Conservation (phyloP, 2,797 vertebrate genomes). For the Telmatherina bonti region DNA sequence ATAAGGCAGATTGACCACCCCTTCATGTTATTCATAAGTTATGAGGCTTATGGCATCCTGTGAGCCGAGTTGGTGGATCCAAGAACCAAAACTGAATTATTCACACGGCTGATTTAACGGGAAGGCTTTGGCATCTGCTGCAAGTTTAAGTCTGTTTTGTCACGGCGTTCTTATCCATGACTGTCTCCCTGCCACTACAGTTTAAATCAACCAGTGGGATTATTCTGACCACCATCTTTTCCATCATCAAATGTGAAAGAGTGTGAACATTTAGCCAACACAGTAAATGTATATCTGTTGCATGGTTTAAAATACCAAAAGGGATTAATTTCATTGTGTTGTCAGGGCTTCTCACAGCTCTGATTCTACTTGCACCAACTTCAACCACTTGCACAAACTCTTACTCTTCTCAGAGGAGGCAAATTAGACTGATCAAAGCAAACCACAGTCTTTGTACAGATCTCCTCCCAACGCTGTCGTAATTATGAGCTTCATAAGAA, state of each 20-base stretch:
- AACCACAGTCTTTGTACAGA: constrained; percentile 63
- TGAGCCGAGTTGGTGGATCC: no score
- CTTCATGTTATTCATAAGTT: no score
- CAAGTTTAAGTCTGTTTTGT: not conserved
- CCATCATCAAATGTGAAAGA: constrained; percentile 7
- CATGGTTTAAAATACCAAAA: constrained; percentile 40
- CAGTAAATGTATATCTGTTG: constrained; percentile 46
- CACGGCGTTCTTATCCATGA: not conserved
- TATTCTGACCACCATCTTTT: constrained; percentile 14
- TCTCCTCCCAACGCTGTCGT: constrained; percentile 61
- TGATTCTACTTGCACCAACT: constrained; percentile 50
- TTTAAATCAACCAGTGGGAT: constrained; percentile 42
- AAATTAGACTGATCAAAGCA: constrained; percentile 73
- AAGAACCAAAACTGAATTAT: no score
- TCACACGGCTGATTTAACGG: no score
- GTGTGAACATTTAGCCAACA: constrained; percentile 11
- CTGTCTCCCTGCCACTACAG: constrained; percentile 8
- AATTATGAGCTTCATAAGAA: constrained; percentile 69
- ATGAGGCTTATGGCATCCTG: no score
- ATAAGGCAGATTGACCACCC: no score
- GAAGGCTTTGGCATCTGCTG: not conserved
- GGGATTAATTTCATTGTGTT: constrained; percentile 46
- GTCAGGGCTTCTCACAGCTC: constrained; percentile 32
- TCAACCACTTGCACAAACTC: constrained; percentile 38
- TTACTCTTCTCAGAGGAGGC: constrained; percentile 36